Base-by-base conservation (phyloP, 2,113 vertebrate genomes). In the Xenus cinereus region DNA sequence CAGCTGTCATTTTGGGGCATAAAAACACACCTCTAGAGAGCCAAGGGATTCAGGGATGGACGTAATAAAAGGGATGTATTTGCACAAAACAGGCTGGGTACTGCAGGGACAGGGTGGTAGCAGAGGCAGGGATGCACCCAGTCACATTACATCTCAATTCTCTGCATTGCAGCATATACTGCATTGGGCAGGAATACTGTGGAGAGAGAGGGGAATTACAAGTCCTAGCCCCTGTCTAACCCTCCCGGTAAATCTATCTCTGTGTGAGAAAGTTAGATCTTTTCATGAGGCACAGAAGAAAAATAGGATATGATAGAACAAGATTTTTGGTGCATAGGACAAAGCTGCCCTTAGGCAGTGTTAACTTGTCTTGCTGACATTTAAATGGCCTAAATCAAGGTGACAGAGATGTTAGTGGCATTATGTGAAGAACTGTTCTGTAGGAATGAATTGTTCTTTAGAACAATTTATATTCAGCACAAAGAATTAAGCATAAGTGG, bases 361-460 rank as follows among this genome's bases (percentile, higher is more conserved):
- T 51, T 95, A 93, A 81, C 84, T 94, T 95, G 68, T 88, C 92
- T 92, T 80, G 63, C 59, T 97, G 96, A 96, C 78, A 94, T 90
- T 95, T 92, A 83, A 96, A 89, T 84, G 93, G 63, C 92, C 90
- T 97, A 95, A 94, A 96, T 96, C 79, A 89, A 95, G 83, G 84
- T 96, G 90, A 94, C 95, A 96, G 88, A 90, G 85, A 93, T 90
- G 72, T 93, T 97, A 93, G 85, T 67, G 83, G 59, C 90, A 86
- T 93, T 94, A 84, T 88, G 85, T 68, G 93, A 96, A 88, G 82
- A 93, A 93, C 60, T 88, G 78, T 71, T 95, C 87, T 77, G 82
- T 89, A 74, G 79, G 85, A 94, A 95, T 96, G 88, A 39, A 22
- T 88, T 97, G 95, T 94, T 96, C 93, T 86, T 93, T 67, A 86